Conservation (phyloP, 64 coral and sea anemone species). For the Stylophora pistillata region DNA sequence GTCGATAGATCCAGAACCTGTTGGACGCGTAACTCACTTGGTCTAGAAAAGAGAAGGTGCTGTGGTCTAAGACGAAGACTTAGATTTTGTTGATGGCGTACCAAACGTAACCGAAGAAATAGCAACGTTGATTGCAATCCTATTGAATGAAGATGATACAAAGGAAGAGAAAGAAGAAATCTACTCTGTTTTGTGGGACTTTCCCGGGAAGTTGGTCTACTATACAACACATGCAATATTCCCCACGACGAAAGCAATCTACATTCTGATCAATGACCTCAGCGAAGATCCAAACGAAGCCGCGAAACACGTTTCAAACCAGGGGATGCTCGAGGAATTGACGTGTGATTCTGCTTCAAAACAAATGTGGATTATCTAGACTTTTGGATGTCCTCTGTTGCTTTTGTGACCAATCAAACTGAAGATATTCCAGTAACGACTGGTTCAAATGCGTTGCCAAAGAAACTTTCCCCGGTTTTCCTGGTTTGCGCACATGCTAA, state of each 20-base stretch:
- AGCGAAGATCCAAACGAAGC: neutral
- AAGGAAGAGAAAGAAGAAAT: neutral
- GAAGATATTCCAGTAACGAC: neutral
- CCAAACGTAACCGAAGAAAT: neutral
- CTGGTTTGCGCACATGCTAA: neutral
- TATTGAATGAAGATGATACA: neutral
- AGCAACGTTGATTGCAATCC: neutral
- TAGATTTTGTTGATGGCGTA: too few species aligned
- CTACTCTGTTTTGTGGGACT: constrained; percentile 5
- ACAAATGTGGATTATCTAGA: neutral
- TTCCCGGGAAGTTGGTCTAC: neutral
- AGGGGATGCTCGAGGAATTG: neutral
- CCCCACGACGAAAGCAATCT: neutral
- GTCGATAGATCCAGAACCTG: too few species aligned
- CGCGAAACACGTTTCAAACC: neutral
- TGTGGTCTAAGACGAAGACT: too few species aligned
- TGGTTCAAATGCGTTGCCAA: neutral
- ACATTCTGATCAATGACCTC: neutral
- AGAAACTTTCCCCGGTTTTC: neutral
- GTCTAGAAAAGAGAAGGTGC: too few species aligned
- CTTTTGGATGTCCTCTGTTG: neutral
- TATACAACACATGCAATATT: constrained; percentile 9
- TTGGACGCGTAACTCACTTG: too few species aligned
- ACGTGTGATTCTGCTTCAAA: neutral
- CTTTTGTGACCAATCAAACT: neutral